Evolutionary conservation across 2,113 vertebrate genomes (phyloP).

Genomic region (Boleophthalmus pectinirostris): DNA sequence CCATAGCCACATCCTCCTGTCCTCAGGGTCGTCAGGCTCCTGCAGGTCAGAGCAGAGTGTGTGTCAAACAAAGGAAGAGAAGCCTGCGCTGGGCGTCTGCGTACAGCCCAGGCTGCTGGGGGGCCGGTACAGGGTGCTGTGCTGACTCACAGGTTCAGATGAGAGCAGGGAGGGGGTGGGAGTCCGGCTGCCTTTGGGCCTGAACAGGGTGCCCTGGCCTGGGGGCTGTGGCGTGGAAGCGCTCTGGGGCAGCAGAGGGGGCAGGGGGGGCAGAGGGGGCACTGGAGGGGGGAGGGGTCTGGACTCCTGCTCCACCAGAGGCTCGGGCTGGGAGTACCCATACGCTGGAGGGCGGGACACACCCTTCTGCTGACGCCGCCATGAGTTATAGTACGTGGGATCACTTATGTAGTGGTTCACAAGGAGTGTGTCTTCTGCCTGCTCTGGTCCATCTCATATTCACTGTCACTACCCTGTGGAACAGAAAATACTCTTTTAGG

Average conservation of each 20-base stretch:
- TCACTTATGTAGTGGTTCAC: constrained; percentile 99
- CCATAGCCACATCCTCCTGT: constrained; percentile 58
- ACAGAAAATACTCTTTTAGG: neutral
- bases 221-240: constrained; percentile 78
- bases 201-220: constrained; percentile 91
- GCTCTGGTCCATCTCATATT: constrained; percentile 90
- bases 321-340: constrained; percentile 90
- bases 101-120: constrained; percentile 92
- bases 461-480: constrained; percentile 93
- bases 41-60: constrained; percentile 60
- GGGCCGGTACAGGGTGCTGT: constrained; percentile 88
- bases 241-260: constrained; percentile 75
- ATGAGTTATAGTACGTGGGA: constrained; percentile 98
- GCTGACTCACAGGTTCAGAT: constrained; percentile 84
- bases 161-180: constrained; percentile 90
- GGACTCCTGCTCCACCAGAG: constrained; percentile 84
- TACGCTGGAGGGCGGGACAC: constrained; percentile 90
- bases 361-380: constrained; percentile 96
- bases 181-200: constrained; percentile 95
- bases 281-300: constrained; percentile 73
- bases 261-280: constrained; percentile 76
- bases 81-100: constrained; percentile 90
- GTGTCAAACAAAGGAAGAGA: constrained; percentile 97
- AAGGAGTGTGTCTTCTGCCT: constrained; percentile 94
- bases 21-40: constrained; percentile 45